A percentile compares a stretch with the other conserved stretches of the same genome.
These are phyloP conservation scores for Rotaria sp. DNA, from an alignment of 2,888 invertebrate genomes.

Conservation along the genomic window DNA sequence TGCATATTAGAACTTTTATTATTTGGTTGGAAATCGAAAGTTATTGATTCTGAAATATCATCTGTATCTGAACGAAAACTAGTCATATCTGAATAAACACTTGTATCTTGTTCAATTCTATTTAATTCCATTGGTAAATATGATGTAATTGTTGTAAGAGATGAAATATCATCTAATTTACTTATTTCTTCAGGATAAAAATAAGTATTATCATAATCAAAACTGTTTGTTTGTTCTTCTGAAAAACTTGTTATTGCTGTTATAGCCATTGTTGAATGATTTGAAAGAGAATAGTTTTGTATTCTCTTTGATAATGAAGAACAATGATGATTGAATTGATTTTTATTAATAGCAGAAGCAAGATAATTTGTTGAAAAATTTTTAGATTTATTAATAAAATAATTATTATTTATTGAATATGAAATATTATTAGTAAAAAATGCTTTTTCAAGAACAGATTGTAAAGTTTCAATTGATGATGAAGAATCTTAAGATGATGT, in stretches of 20 bases:
- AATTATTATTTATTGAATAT: not conserved
- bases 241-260: not conserved
- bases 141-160: not conserved
- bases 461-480: not conserved
- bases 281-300: not conserved
- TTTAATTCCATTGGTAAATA: not conserved
- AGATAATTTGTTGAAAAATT: not conserved
- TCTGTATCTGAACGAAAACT: not conserved
- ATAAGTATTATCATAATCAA: constrained; percentile 22
- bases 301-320: not conserved
- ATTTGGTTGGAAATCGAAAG: not conserved
- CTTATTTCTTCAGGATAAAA: not conserved
- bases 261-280: not conserved
- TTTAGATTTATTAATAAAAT: not conserved
- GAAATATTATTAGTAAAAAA: not conserved
- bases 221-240: not conserved
- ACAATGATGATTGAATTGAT: not conserved
- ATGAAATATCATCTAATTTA: not conserved
- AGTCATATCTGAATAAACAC: not conserved
- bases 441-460: not conserved
- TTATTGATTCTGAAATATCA: not conserved
- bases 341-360: not conserved
- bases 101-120: not conserved
- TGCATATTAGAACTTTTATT: too few relatives aligned
- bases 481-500: not conserved